Evolutionary conservation across 2,888 invertebrate genomes (phyloP).

Genomic region (Erebia aethiops): DNA sequence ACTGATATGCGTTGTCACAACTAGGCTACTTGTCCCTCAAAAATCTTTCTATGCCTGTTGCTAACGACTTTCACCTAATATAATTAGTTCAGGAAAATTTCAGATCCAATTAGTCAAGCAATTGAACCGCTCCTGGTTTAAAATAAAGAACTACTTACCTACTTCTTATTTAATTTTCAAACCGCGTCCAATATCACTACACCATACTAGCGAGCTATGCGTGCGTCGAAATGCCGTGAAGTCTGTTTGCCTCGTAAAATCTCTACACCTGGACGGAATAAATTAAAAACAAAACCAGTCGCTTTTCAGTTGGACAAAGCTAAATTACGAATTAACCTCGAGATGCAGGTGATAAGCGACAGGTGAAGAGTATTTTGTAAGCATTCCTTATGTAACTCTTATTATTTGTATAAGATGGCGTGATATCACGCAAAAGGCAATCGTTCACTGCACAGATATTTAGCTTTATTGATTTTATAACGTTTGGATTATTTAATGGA

Average conservation of each 20-base stretch:
- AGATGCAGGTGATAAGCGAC: constrained; percentile 37
- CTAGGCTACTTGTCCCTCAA: no score
- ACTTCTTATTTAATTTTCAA: neutral
- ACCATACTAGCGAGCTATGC: constrained; percentile 37
- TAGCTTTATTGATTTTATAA: no score
- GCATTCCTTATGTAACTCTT: constrained; percentile 15
- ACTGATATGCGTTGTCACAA: no score
- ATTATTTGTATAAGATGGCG: constrained; percentile 14
- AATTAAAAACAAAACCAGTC: constrained; percentile 28
- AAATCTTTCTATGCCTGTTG: no score
- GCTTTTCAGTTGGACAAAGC: constrained; percentile 23
- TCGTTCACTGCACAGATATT: neutral
- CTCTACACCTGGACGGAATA: constrained; percentile 36
- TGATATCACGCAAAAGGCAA: neutral
- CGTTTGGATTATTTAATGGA: no score
- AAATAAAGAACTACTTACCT: no score
- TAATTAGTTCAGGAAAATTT: no score
- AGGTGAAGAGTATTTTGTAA: constrained; percentile 36
- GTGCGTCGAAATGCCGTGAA: constrained; percentile 4
- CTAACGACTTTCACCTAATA: no score
- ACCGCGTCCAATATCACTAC: neutral
- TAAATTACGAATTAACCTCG: constrained; percentile 31
- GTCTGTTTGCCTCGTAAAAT: constrained; percentile 27
- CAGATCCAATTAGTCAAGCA: neutral
- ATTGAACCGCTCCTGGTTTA: no score